Evolutionary conservation across 2,113 vertebrate genomes (phyloP), one percentile per base, ranked within the genome.

Genomic region (Polypterus bichir): DNA sequence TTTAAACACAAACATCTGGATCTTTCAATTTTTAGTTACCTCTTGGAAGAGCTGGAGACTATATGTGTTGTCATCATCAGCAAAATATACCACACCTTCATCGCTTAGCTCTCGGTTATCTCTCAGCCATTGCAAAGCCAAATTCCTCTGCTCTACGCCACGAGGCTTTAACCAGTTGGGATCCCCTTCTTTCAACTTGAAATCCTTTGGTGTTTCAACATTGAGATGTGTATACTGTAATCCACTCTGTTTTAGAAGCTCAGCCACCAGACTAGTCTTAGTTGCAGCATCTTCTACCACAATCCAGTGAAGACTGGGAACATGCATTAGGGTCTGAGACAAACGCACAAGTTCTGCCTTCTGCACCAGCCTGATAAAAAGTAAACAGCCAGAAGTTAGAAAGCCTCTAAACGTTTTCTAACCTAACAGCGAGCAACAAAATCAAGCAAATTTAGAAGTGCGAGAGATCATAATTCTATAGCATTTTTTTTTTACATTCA

Each of bases 41-140:
- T 90, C 88, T 51, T 89, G 74, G 70, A 90, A 90, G 57, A 90
- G 67, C 72, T 82, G 76, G 67, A 88, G 63, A 70, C 86, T 88
- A 66, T 90, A 90, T 0, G 88, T 90, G 75, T 90, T 90, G 54
- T 90, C 88, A 1, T 90, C 88, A 44, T 90, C 88, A 4, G 87
- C 88, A 10, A 90, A 90, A 69, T 89, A 90, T 4, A 90, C 82
- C 61, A 87, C 84, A 1, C 79, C 87, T 57, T 79, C 74, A 44
- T 89, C 83, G 4, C 66, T 65, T 1, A 73, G 68, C 9, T 69
- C 65, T 60, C 79, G 6, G 64, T 71, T 71, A 65, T 86, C 80
- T 46, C 82, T 71, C 59, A 90, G 84, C 88, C 88, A 90, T 53
- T 77, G 82, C 27, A 90, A 73, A 6, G 76, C 88, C 68, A 84